Evolutionary conservation across 2,888 invertebrate species (phyloP).

Genomic region (Desoria tigrina): DNA sequence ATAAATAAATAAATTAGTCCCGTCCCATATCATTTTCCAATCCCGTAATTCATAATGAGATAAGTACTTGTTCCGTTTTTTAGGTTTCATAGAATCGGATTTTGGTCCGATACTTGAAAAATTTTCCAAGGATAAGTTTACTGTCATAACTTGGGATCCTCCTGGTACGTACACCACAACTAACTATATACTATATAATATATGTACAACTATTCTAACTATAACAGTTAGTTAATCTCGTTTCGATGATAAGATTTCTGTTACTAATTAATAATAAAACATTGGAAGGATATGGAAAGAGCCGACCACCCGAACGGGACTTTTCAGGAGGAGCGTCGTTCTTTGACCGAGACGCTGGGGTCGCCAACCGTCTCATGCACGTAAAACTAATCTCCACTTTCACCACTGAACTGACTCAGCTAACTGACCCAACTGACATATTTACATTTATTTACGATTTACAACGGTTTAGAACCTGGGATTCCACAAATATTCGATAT

Average conservation of each 20-base stretch:
- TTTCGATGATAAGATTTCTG: no score
- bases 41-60: no score
- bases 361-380: slow-evolving; percentile 72
- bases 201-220: neutral
- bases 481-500: slow-evolving; percentile 69
- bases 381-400: no score
- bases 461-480: slow-evolving; percentile 62
- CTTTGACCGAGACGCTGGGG: slow-evolving; percentile 72
- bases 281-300: slow-evolving; percentile 86
- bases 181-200: neutral
- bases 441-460: neutral
- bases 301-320: slow-evolving; percentile 73
- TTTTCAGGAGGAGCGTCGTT: slow-evolving; percentile 66
- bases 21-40: no score
- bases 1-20: no score
- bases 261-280: neutral
- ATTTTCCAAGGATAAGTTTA: slow-evolving; percentile 66
- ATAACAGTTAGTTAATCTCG: no score
- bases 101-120: slow-evolving; percentile 55
- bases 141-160: slow-evolving; percentile 72
- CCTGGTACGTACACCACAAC: no score
- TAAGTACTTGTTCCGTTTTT: no score
- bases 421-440: no score
- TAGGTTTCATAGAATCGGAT: slow-evolving; percentile 47
- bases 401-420: no score